Base-by-base conservation (phyloP, 2,888 invertebrate species). In the Eueremaeus valkanovi region DNA sequence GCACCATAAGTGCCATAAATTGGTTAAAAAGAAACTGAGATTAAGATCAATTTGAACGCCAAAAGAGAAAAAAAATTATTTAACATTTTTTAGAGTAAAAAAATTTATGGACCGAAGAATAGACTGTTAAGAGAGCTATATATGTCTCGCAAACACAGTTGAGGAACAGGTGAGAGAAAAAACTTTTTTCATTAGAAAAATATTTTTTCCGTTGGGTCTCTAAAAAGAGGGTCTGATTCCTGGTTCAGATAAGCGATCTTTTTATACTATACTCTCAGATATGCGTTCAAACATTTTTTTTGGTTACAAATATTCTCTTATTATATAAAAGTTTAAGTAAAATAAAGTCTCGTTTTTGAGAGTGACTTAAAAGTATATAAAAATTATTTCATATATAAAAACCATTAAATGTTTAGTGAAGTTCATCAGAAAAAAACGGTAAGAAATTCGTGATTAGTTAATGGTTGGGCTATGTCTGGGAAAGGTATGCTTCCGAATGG, bases 371-470 rank as follows among this genome's bases (percentile, higher is more conserved):
- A 45, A 18, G 9, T 45, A 13, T 16, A 45, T 11, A 45, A 45
- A 45, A 45, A 45, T 45, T 45, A 45, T 45, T 45, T 16, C 18
- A 11, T 45, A 16, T 45, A 11, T 45, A 45, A 45, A 45, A 55
- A 24, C 55, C 55, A 55, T 55, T 55, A 55, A 55, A 55, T 27
- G 55, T 55, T 55, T 21, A 51, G 51, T 36, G 51, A 51, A 51
- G 21, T 51, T 21, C 55, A 55, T 9, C 55, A 55, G 24, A 55
- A 55, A 55, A 42, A 24, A 27, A 13, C 29, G 24, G 3, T 45
- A 45, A 45, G 9, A 55, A 29, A 55, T 55, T 55, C 55, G 55
- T 55, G 55, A 55, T 55, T 55, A 55, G 55, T 55, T 55, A 24
- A 55, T 55, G 55, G 55, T 27, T 27, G 29, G 45, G 45, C 45